Conservation (phyloP, 2,797 vertebrate genomes). For the Gobionotothen gibberifrons region DNA sequence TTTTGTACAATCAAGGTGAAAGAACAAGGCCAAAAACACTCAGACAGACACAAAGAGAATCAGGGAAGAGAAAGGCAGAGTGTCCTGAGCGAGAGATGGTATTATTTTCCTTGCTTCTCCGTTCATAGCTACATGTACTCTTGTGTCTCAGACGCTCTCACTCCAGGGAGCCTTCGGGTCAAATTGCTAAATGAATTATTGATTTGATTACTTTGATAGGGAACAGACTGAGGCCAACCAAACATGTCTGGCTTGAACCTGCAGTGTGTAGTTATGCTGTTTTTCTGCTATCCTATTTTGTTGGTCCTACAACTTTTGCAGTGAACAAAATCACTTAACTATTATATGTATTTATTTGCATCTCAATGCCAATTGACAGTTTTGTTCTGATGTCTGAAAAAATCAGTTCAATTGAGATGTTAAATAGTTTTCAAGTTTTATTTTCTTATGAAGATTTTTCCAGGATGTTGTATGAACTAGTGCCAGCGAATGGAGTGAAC, state of each 20-base stretch:
- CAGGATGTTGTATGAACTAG: conserved; percentile 9
- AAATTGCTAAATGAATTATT: conserved; percentile 79
- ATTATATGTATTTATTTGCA: neutral
- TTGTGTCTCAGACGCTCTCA: conserved; percentile 15
- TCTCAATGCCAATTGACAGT: neutral
- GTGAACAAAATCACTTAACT: neutral
- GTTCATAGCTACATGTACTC: conserved; percentile 1
- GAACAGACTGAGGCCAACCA: conserved; percentile 54
- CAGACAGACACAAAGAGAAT: conserved; percentile 7
- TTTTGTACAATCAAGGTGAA: too few species aligned
- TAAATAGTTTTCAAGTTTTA: neutral
- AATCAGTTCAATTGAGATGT: neutral
- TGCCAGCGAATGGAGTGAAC: conserved; percentile 22
- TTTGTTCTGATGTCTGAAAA: neutral
- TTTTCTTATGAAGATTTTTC: conserved; percentile 9
- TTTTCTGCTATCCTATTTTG: neutral
- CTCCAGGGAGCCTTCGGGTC: conserved; percentile 38
- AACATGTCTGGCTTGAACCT: conserved; percentile 52
- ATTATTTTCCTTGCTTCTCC: conserved; percentile 18
- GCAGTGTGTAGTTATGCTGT: conserved; percentile 4
- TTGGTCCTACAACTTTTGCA: neutral
- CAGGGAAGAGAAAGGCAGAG: neutral
- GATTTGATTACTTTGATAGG: conserved; percentile 69
- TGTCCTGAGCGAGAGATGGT: neutral
- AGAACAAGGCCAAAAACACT: too few species aligned